Evolutionary conservation across 2,888 invertebrate species (phyloP).

Genomic region (Invenusta paracnida): DNA sequence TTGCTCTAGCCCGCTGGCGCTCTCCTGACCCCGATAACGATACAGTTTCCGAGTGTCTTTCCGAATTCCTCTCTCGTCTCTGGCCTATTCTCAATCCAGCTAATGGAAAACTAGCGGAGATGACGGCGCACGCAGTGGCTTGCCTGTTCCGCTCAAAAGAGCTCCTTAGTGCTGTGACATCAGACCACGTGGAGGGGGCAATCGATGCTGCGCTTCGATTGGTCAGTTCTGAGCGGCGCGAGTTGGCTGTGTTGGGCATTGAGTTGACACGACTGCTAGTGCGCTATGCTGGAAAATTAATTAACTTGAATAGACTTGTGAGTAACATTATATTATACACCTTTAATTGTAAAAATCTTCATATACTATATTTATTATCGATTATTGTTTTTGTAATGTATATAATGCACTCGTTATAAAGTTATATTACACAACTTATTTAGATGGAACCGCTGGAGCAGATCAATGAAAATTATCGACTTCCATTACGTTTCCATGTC

Average conservation of each 20-base stretch:
- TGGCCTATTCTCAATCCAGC: neutral
- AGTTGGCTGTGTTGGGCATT: neutral
- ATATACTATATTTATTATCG: no score
- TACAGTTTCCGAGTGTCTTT: neutral
- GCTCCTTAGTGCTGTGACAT: neutral
- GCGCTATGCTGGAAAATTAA: neutral
- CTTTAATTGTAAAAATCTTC: no score
- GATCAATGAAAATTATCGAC: constrained; percentile 1
- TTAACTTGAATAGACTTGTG: neutral
- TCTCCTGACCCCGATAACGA: neutral
- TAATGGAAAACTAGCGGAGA: neutral
- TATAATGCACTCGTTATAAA: no score
- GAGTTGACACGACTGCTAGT: neutral
- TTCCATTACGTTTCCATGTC: constrained; percentile 9
- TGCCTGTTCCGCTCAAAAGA: neutral
- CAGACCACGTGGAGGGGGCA: neutral
- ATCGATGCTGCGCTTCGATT: neutral
- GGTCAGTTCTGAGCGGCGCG: neutral
- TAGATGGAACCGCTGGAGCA: neutral
- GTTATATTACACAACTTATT: no score
- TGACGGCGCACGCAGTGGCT: neutral
- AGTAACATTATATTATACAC: neutral
- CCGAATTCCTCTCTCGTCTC: neutral
- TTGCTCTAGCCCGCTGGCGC: neutral
- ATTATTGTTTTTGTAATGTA: no score